Percentiles rank a stretch among this genome's conserved stretches.
Conservation (phyloP, 2,888 invertebrate genomes). For the Dendrolimus pini region DNA sequence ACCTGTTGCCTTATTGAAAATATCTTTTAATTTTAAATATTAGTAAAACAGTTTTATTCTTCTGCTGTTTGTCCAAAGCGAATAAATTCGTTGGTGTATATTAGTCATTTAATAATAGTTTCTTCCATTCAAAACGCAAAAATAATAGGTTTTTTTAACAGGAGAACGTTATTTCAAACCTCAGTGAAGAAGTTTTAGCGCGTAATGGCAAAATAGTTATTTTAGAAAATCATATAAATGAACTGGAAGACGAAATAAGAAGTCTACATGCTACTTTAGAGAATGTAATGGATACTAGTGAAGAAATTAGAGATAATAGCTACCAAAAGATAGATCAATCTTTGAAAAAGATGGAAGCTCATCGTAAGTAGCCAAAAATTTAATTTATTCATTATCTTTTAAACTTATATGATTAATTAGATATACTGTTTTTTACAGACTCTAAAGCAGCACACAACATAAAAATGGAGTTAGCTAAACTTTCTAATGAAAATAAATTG, state of each 20-base stretch:
- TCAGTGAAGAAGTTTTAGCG: slow-evolving; percentile 39
- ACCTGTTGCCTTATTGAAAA: no score
- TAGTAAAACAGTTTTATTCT: no score
- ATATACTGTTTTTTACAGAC: slow-evolving; percentile 33
- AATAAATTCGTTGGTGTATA: no score
- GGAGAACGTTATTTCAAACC: slow-evolving; percentile 42
- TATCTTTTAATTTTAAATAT: no score
- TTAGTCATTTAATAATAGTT: no score
- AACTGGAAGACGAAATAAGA: slow-evolving; percentile 51
- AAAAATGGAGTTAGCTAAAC: slow-evolving; percentile 51
- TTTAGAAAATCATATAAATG: slow-evolving; percentile 59
- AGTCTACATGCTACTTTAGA: slow-evolving; percentile 38
- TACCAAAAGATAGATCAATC: slow-evolving; percentile 40
- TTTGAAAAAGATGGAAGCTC: slow-evolving; percentile 51
- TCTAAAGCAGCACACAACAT: slow-evolving; percentile 65
- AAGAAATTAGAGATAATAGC: slow-evolving; percentile 42
- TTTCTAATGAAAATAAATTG: slow-evolving; percentile 38
- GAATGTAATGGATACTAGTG: slow-evolving; percentile 40
- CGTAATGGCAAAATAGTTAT: slow-evolving; percentile 50
- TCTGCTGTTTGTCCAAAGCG: no score
- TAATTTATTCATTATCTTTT: not conserved
- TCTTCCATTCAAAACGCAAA: no score
- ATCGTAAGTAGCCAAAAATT: slow-evolving; percentile 39
- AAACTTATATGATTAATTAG: not conserved
- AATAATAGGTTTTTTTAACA: slow-evolving; percentile 18